Percentiles rank a stretch among this genome's conserved stretches.
Evolutionary conservation across 2,797 vertebrate genomes (phyloP).

Genomic region (Zalophus californianus): DNA sequence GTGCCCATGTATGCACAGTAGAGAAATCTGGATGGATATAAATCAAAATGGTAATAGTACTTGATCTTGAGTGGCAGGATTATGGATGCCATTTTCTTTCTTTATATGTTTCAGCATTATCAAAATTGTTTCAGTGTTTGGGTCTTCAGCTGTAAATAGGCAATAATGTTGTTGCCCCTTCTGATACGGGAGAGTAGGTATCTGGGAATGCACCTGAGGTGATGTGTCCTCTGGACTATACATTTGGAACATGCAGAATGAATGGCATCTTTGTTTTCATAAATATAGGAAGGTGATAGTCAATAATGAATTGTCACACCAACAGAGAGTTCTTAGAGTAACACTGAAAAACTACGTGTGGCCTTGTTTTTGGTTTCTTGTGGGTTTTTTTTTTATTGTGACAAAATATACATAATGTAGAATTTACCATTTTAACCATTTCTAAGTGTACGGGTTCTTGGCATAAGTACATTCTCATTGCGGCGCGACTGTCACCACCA

Average conservation of each 20-base stretch:
- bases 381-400: not conserved
- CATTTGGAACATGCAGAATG: not conserved
- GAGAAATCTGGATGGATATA: not conserved
- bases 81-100: not conserved
- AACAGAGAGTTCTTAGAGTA: not conserved
- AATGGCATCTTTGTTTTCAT: slow-evolving; percentile 10
- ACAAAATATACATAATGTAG: not conserved
- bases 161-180: not conserved
- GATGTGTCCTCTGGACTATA: not conserved
- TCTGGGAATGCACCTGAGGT: not conserved
- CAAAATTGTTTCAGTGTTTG: not conserved
- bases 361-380: not conserved
- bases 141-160: not conserved
- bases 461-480: not conserved
- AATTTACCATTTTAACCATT: not conserved
- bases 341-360: not conserved
- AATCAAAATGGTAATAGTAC: not conserved
- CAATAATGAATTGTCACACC: not conserved
- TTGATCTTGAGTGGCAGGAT: not conserved
- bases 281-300: not conserved
- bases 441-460: not conserved
- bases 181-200: not conserved
- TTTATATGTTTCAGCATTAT: not conserved
- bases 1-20: not conserved
- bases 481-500: not conserved